Conservation (phyloP, 2,113 vertebrate species). For the Ibidorhyncha struthersii region DNA sequence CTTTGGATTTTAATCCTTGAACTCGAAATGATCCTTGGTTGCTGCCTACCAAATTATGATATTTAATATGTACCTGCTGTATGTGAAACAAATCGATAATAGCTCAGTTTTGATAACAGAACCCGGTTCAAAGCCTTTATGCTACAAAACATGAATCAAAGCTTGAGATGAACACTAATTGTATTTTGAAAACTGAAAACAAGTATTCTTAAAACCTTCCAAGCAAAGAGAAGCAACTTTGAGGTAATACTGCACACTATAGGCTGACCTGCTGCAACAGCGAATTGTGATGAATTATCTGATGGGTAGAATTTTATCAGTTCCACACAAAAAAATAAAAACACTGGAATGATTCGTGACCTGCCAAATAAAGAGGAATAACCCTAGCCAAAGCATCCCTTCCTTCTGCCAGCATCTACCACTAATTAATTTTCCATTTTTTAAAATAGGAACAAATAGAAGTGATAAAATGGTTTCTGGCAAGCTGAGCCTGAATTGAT, state of each 20-base stretch:
- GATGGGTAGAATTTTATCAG: not conserved
- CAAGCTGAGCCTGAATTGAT: constrained; percentile 17
- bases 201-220: not conserved
- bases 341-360: not conserved
- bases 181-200: not conserved
- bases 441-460: constrained; percentile 57
- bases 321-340: not conserved
- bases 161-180: not conserved
- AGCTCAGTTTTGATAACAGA: not conserved
- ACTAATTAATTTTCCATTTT: constrained; percentile 57
- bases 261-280: not conserved
- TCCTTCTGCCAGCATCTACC: constrained; percentile 8
- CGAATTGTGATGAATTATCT: not conserved
- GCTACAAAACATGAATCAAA: not conserved
- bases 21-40: not conserved
- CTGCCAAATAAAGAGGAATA: not conserved
- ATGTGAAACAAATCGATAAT: not conserved
- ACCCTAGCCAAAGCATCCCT: constrained; percentile 4
- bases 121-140: not conserved
- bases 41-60: not conserved
- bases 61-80: not conserved
- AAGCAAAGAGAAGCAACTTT: not conserved
- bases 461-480: constrained; percentile 51
- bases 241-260: not conserved
- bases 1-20: not conserved